Percentiles rank a stretch among this genome's conserved stretches.
Conservation (phyloP, 2,888 invertebrate species). For the Linnaemya vulpina region DNA sequence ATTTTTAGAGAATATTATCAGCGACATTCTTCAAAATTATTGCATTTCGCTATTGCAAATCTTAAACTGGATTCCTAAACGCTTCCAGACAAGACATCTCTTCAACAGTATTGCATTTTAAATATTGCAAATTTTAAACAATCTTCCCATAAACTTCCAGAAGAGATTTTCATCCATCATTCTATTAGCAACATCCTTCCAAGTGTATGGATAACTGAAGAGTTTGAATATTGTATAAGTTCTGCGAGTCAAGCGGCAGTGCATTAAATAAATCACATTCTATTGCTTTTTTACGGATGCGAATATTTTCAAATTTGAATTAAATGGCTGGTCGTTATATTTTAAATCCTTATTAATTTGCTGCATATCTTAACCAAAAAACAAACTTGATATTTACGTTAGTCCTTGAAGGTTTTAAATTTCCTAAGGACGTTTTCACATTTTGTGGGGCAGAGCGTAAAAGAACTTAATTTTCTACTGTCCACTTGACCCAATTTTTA, state of each 20-base stretch:
- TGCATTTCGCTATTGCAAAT: too few relatives aligned
- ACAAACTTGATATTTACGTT: neutral
- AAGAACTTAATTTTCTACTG: neutral
- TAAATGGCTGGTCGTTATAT: neutral
- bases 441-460: neutral
- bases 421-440: neutral
- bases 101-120: too few relatives aligned
- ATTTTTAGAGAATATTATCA: too few relatives aligned
- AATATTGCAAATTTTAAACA: too few relatives aligned
- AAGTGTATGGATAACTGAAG: neutral
- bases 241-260: too few relatives aligned
- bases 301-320: neutral
- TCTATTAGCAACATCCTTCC: neutral
- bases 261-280: neutral
- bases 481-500: neutral
- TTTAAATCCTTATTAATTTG: neutral
- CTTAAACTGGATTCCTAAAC: too few relatives aligned
- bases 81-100: too few relatives aligned
- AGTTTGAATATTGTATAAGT: neutral
- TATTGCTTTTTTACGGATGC: neutral
- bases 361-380: neutral
- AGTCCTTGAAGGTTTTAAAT: neutral
- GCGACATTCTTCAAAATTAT: too few relatives aligned
- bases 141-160: too few relatives aligned
- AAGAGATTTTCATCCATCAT: neutral